Percentiles rank a stretch among this genome's conserved stretches.
Evolutionary conservation across 1,140 invertebrate species (phyloP).

Genomic region (Danaus melanippus): DNA sequence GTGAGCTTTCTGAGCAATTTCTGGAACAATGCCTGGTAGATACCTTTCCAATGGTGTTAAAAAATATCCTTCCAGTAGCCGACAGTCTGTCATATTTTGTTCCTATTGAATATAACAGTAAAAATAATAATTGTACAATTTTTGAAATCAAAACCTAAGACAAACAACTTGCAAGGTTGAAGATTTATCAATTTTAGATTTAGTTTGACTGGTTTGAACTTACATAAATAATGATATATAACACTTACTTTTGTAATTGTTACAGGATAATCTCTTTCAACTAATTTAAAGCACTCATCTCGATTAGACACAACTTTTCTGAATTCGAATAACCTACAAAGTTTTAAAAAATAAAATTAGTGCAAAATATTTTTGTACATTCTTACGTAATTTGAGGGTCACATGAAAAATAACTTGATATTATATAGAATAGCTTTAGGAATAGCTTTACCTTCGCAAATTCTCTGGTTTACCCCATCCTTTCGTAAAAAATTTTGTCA

Average conservation of each 20-base stretch:
- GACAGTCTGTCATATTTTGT: slow-evolving; percentile 81
- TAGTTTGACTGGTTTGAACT: not conserved
- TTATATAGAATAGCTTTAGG: too few species aligned
- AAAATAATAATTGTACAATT: slow-evolving; percentile 3
- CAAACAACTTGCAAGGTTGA: not conserved
- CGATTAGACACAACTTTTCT: slow-evolving; percentile 89
- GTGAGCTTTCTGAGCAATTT: slow-evolving; percentile 84
- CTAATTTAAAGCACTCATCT: slow-evolving; percentile 85
- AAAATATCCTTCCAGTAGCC: slow-evolving; percentile 91
- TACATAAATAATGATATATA: not conserved
- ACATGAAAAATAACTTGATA: too few species aligned
- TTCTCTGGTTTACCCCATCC: slow-evolving; percentile 97
- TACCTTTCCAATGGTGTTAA: slow-evolving; percentile 86
- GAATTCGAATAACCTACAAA: slow-evolving; percentile 89
- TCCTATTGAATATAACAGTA: slow-evolving; percentile 73
- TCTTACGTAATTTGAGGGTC: too few species aligned
- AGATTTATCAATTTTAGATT: slow-evolving; percentile 1
- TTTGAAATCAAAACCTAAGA: too few species aligned
- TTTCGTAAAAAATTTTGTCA: slow-evolving; percentile 95
- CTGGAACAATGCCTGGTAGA: slow-evolving; percentile 89
- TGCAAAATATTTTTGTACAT: too few species aligned
- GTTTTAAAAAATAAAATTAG: too few species aligned
- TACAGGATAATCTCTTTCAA: slow-evolving; percentile 88
- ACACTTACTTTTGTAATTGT: slow-evolving; percentile 86
- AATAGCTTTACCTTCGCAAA: slow-evolving; percentile 81